Percentiles rank a stretch among this genome's conserved stretches.
phyloP scores from a whole-genome alignment of 2,888 invertebrate species.

The Cynaeus angustus region DNA sequence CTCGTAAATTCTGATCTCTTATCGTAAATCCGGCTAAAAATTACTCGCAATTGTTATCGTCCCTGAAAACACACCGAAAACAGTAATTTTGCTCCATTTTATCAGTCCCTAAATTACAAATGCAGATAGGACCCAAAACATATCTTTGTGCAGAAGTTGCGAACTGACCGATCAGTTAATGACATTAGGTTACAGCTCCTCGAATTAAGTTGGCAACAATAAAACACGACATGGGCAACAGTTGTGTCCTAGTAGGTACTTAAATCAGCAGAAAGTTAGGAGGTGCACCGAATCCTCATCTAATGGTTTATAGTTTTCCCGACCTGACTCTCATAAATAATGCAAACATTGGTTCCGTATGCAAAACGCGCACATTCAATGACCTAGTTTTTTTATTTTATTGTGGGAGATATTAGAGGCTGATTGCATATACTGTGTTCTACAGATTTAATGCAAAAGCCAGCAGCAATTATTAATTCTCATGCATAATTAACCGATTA shows the following conservation, averaged over 20 bases:
- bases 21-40: too few species aligned
- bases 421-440: background rate
- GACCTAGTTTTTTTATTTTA: conserved; percentile 10
- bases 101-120: conserved; percentile 3
- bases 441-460: background rate
- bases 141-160: conserved; percentile 13
- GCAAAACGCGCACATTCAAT: conserved; percentile 19
- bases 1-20: too few species aligned
- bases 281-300: conserved; percentile 22
- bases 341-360: conserved; percentile 19
- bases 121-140: conserved; percentile 12
- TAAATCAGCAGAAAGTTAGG: conserved; percentile 37
- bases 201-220: conserved; percentile 27
- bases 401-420: background rate
- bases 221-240: conserved; percentile 20
- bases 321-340: conserved; percentile 29
- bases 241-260: conserved; percentile 25
- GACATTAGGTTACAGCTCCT: conserved; percentile 7
- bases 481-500: too few species aligned
- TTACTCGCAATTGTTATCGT: too few species aligned
- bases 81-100: background rate
- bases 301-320: conserved; percentile 30
- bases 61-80: conserved; percentile 1
- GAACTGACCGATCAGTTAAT: conserved; percentile 28
- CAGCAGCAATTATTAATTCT: background rate